Percentiles rank a stretch among this genome's conserved stretches.
These are phyloP conservation scores for Hoplodrina blanda DNA, from an alignment of 2,888 invertebrate genomes.

Conservation along the genomic window DNA sequence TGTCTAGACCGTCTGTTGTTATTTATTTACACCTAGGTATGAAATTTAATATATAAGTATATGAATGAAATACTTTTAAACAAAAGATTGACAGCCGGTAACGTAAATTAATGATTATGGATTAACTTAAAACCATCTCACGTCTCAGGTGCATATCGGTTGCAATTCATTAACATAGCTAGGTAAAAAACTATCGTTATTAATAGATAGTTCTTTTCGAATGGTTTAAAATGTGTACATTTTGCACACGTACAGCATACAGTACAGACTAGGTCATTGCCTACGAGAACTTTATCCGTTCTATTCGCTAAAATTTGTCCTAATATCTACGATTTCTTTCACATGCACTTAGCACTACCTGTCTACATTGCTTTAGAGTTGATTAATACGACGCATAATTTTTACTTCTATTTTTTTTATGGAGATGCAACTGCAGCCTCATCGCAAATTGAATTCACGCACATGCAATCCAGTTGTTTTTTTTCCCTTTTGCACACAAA, in stretches of 20 bases:
- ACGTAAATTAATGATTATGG: not conserved
- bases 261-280: conserved; percentile 61
- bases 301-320: conserved; percentile 30
- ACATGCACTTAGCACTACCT: conserved; percentile 8
- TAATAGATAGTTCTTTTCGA: conserved; percentile 32
- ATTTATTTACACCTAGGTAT: conserved; percentile 2
- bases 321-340: conserved; percentile 4
- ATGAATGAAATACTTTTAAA: conserved; percentile 8
- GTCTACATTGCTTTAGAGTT: conserved; percentile 6
- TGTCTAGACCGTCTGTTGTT: conserved; percentile 45
- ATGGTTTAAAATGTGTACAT: conserved; percentile 28
- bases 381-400: not conserved
- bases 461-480: conserved; percentile 49
- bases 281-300: conserved; percentile 55
- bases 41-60: no score
- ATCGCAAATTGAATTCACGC: conserved; percentile 23
- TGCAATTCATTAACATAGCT: conserved; percentile 30
- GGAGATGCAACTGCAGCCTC: conserved; percentile 18
- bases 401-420: conserved; percentile 7
- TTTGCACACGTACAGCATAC: conserved; percentile 25
- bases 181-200: conserved; percentile 33
- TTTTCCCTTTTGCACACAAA: conserved; percentile 17
- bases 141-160: not conserved
- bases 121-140: conserved; percentile 6
- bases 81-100: not conserved